Evolutionary conservation across 1,140 invertebrate species (phyloP).

Genomic region (Drosophila ogumai): DNA sequence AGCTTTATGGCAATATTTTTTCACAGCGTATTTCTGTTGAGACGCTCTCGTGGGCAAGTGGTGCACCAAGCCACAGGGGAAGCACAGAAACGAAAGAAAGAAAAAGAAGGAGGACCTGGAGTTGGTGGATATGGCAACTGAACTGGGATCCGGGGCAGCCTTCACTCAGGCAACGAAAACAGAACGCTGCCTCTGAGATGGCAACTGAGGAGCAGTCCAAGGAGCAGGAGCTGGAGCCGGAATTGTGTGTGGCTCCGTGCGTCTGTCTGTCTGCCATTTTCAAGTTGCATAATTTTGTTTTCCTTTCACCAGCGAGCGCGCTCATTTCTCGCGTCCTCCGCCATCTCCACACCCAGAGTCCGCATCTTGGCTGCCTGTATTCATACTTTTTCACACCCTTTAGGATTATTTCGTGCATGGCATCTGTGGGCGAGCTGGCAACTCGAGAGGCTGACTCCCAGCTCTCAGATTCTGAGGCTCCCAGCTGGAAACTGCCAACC

Average conservation of each 20-base stretch:
- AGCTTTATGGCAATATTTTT: background rate
- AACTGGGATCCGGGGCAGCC: constrained; percentile 29
- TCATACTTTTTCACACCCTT: constrained; percentile 81
- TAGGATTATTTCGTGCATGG: constrained; percentile 80
- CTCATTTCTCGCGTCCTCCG: constrained; percentile 52
- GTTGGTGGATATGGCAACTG: constrained; percentile 2
- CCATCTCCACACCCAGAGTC: constrained; percentile 5
- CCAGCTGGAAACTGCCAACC: constrained; percentile 25
- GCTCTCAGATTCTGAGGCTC: constrained; percentile 3
- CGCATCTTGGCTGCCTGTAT: constrained; percentile 68
- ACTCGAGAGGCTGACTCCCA: constrained; percentile 46
- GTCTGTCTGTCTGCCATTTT: constrained; percentile 63
- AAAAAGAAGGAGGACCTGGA: background rate
- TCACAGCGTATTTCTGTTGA: background rate
- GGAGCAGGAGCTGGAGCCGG: background rate
- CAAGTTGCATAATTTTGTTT: constrained; percentile 80
- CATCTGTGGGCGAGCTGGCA: constrained; percentile 31
- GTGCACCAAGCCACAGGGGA: constrained; percentile 47
- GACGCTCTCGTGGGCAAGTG: constrained; percentile 49
- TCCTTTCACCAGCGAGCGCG: constrained; percentile 65
- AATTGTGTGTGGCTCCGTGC: constrained; percentile 12
- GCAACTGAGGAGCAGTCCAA: constrained; percentile 51
- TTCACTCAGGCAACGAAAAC: constrained; percentile 58
- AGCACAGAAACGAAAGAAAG: background rate
- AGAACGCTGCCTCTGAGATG: constrained; percentile 55